Base-by-base conservation (phyloP, 37 sponge, comb jelly and placozoan species). In the Corticium candelabrum region DNA sequence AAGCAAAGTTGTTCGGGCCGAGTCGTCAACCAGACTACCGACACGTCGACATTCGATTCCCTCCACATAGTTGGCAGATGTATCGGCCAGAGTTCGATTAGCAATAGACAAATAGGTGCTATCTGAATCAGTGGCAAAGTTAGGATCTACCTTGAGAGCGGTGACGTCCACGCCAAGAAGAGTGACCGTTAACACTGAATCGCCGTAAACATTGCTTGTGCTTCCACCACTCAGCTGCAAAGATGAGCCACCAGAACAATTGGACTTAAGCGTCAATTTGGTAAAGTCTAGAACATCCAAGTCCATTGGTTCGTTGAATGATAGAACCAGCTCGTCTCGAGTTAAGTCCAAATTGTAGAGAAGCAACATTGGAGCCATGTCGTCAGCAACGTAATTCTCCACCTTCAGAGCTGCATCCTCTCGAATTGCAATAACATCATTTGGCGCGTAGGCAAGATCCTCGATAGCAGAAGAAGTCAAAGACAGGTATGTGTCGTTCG, bases 281-380 rank as follows among this genome's bases (percentile, higher is more conserved):
- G 80, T 86, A 5, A 79, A 41, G n/a, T 82, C 79, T 41, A 94
- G 84, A 11, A 78, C 81, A 33, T 36, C 31, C 37, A 31, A 39
- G 34, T 82, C 84, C 1, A 94, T 82, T 35, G 86, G 88, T 37
- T 94, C 95, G 11, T 82, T 84, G 69, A 94, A 94, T 1, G 85
- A 85, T 34, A 94, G 79, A 74, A 74, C 78, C 3, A 94, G 68
- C 3, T 76, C 73, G 4, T 82, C 91, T 77, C 78, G 50, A 34
- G 87, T 41, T 32, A 94, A 68, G 67, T 90, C 86, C 30, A 94
- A 38, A 1, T 83, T 69, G 73, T 77, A 90, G 34, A 80, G 74
- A 27, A 56, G 77, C 3, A 94, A 70, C 37, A 41, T 56, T n/a
- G 95, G 95, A 2, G 40, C 33, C 1, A 78, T 78, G 0, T 56